These are phyloP conservation scores for Benitochromis conjunctus DNA, from an alignment of 2,113 vertebrate genomes.

Conservation along the genomic window DNA sequence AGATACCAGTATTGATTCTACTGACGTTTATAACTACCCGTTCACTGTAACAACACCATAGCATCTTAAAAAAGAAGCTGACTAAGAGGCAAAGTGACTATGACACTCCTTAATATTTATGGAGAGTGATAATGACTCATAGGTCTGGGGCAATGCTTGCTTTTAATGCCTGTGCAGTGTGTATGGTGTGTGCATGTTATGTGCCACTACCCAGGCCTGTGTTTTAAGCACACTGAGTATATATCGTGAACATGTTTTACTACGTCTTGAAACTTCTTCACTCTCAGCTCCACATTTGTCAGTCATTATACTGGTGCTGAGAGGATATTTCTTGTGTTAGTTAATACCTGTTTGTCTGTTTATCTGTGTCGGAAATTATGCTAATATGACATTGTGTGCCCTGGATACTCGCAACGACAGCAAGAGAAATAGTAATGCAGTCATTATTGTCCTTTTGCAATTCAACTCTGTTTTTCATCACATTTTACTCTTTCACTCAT, in stretches of 20 bases:
- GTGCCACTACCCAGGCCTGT: neutral
- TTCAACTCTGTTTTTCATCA: neutral
- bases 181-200: neutral
- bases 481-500: neutral
- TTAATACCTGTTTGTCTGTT: conserved; percentile 24
- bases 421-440: conserved; percentile 25
- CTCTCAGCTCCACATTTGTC: conserved; percentile 12
- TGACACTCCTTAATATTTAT: conserved; percentile 21
- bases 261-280: neutral
- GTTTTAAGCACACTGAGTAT: neutral
- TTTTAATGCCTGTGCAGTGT: conserved; percentile 9
- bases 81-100: conserved; percentile 11
- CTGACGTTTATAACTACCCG: neutral
- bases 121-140: neutral
- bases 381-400: conserved; percentile 63
- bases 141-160: conserved; percentile 17
- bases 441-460: conserved; percentile 20
- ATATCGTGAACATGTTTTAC: neutral
- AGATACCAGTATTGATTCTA: neutral
- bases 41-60: neutral
- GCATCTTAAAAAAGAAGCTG: neutral
- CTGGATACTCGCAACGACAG: conserved; percentile 56
- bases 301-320: conserved; percentile 18
- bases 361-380: conserved; percentile 20
- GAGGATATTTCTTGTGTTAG: neutral